Base-by-base conservation (phyloP, 2,888 invertebrate genomes). In the Arctia plantaginis region DNA sequence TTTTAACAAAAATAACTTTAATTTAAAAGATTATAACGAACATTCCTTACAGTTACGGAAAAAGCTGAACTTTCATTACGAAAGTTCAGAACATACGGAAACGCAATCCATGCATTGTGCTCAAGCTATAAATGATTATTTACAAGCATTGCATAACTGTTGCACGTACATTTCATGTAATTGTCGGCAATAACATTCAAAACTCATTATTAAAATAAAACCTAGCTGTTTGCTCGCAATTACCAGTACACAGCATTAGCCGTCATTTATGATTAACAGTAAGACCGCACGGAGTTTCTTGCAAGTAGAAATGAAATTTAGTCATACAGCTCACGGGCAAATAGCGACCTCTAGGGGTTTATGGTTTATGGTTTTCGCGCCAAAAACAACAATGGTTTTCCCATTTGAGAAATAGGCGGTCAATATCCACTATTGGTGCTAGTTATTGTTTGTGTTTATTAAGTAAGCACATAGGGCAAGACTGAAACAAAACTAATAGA, bases 231-330 rank as follows among this genome's bases (percentile, higher is more conserved):
- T 75, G 76, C 74, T 81, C 35, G 70, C 84, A 82, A 85, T 88
- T 85, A 83, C 76, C 73, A 55, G 51, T 23, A 51, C 12, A 82
- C 82, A 87, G 86, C 89, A 85, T 87, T 62, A 83, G 79, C 79
- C 86, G 86, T 87, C 86, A 80, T 80, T 80, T 80, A 80, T 82
- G 80, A 88, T 87, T 87, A 88, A 86, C 85, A 85, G 80, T 80
- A 82, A 82, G 81, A 82, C 88, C 84, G 83, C 85, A 83, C 84
- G 82, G 79, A 84, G 83, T 83, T 76, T 79, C 77, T 77, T 78
- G 76, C 76, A 76, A 76, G 74, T 82, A 80, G 76, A 82, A 85
- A 90, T 67, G 33, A 67, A 67, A 47, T 67, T 67, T 33, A 33
- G 47, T 33, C 67, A 23, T 67, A 47, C 6, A 44, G 47, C 87